Conservation (phyloP, 2,113 vertebrate genomes). For the Zingel zingel region DNA sequence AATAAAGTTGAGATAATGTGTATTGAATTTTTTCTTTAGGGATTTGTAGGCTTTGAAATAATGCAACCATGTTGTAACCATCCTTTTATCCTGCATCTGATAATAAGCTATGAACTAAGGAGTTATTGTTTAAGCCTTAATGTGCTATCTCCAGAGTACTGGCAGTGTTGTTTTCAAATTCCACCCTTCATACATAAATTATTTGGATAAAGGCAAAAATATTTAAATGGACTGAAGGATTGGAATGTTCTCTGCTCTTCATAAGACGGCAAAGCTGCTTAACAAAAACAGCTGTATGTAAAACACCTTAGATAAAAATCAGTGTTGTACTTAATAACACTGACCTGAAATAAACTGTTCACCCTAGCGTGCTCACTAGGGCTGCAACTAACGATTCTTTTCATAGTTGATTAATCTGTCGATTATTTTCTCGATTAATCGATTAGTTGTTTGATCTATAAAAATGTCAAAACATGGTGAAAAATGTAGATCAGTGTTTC, state of each 20-base stretch:
- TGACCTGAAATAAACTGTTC: constrained; percentile 12
- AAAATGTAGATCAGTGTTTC: too few relatives aligned
- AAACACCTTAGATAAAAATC: constrained; percentile 30
- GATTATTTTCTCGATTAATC: too few relatives aligned
- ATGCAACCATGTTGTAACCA: background rate
- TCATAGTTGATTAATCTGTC: too few relatives aligned
- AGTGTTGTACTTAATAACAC: constrained; percentile 13
- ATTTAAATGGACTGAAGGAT: background rate
- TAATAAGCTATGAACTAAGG: constrained; percentile 1
- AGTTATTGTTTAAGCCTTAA: background rate
- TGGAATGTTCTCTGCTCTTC: constrained; percentile 49
- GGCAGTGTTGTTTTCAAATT: constrained; percentile 12
- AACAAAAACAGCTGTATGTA: constrained; percentile 11
- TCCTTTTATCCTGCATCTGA: background rate
- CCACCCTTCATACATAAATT: background rate
- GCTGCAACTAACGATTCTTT: too few relatives aligned
- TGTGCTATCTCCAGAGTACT: background rate
- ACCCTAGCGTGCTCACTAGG: background rate
- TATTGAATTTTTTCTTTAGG: background rate
- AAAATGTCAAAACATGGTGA: too few relatives aligned
- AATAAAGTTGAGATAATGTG: background rate
- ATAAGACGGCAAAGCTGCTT: constrained; percentile 50
- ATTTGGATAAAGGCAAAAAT: background rate
- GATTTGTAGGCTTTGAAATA: constrained; percentile 4
- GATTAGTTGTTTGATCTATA: too few relatives aligned